phyloP scores from a whole-genome alignment of 2,113 vertebrate species.

The Chaetura pelagica region DNA sequence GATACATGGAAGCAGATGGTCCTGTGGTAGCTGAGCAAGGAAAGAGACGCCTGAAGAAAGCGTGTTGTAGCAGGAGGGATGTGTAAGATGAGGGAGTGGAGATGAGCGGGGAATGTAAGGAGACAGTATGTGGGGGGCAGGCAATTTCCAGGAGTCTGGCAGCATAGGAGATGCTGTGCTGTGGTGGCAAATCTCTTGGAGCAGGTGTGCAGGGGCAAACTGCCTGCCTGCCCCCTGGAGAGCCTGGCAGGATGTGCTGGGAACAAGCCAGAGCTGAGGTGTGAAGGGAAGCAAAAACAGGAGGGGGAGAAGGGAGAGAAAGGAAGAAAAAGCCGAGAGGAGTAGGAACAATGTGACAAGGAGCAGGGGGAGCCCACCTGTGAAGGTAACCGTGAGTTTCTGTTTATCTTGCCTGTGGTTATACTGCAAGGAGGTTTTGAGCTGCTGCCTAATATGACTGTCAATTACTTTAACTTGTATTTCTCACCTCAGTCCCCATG shows the following conservation, averaged over 20 bases:
- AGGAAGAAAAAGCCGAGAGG: background rate
- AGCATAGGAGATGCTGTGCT: background rate
- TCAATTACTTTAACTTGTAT: conserved; percentile 35
- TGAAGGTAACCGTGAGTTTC: background rate
- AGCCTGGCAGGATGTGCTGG: background rate
- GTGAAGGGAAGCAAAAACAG: background rate
- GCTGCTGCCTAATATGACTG: conserved; percentile 13
- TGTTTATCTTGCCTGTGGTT: conserved; percentile 34
- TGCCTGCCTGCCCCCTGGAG: background rate
- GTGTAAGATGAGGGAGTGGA: conserved; percentile 5
- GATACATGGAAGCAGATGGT: conserved; percentile 1
- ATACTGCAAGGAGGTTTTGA: conserved; percentile 23
- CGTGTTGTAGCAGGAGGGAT: background rate
- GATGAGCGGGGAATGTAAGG: background rate
- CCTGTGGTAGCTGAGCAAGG: background rate
- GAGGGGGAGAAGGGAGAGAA: background rate
- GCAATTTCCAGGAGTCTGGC: background rate
- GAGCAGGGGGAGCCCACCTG: background rate
- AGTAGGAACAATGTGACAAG: background rate
- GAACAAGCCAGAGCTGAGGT: background rate
- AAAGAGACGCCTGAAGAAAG: background rate
- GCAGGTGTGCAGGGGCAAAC: conserved; percentile 47
- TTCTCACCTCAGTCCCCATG: conserved; percentile 37
- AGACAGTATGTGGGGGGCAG: background rate
- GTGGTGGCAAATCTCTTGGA: background rate